A percentile compares a stretch with the other conserved stretches of the same genome.
Conservation (phyloP, 2,888 invertebrate species). For the Electrophaes corylata region DNA sequence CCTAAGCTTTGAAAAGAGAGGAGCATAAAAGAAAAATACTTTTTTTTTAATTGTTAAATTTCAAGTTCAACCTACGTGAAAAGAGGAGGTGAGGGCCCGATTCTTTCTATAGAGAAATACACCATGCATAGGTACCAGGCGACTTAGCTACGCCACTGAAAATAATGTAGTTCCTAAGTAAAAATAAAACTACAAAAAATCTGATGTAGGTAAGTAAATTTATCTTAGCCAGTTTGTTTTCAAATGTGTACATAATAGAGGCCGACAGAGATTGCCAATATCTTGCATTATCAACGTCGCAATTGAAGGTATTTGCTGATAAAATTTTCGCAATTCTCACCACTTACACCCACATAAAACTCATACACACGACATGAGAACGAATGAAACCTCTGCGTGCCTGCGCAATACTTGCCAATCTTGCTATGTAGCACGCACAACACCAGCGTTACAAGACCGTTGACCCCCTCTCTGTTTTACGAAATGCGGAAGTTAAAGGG, state of each 20-base stretch:
- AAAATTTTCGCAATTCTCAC: slow-evolving; percentile 28
- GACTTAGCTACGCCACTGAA: no score
- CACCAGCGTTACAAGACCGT: slow-evolving; percentile 48
- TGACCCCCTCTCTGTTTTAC: slow-evolving; percentile 30
- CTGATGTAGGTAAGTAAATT: no score
- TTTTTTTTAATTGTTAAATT: no score
- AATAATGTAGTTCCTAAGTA: no score
- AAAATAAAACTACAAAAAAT: no score
- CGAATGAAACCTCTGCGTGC: slow-evolving; percentile 65
- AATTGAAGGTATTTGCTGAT: slow-evolving; percentile 14
- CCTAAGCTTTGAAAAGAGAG: no score
- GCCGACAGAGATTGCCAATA: background rate
- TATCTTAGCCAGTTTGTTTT: no score
- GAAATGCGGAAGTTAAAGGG: slow-evolving; percentile 25
- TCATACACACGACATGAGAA: slow-evolving; percentile 48
- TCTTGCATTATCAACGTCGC: slow-evolving; percentile 1
- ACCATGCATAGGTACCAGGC: no score
- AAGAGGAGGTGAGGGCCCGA: no score
- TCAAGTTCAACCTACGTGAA: no score
- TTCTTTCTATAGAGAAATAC: no score
- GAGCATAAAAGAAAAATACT: no score
- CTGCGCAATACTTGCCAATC: slow-evolving; percentile 66
- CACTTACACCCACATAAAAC: slow-evolving; percentile 37
- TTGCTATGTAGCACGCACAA: slow-evolving; percentile 46
- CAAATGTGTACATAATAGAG: background rate